These are phyloP conservation scores for Cardiocondyla obscurior DNA, from an alignment of 1,140 invertebrate species.

Conservation along the genomic window DNA sequence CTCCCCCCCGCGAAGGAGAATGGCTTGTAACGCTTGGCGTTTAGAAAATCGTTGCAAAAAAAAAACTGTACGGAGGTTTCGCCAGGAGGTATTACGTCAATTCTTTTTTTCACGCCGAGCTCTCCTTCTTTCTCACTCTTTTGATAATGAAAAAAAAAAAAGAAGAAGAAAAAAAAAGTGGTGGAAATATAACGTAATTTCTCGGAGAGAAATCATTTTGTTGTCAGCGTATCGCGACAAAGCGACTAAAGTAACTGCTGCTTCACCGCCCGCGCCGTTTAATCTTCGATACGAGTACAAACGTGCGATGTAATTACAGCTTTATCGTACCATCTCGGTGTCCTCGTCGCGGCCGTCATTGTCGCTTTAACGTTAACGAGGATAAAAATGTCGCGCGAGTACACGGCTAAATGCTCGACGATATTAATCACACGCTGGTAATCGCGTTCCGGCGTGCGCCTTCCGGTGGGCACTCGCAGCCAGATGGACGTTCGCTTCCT, in stretches of 20 bases:
- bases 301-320: slow-evolving; percentile 44
- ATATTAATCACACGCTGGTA: slow-evolving; percentile 45
- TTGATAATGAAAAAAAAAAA: neutral
- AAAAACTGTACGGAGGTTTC: no score
- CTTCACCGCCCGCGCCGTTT: slow-evolving; percentile 40
- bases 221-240: slow-evolving; percentile 17
- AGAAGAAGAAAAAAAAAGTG: neutral
- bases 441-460: slow-evolving; percentile 33
- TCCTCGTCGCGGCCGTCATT: neutral
- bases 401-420: slow-evolving; percentile 39
- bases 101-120: neutral
- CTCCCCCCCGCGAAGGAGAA: no score
- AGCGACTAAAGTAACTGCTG: slow-evolving; percentile 50
- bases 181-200: slow-evolving; percentile 41
- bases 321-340: slow-evolving; percentile 43
- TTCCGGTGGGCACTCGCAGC: neutral
- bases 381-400: slow-evolving; percentile 44
- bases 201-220: slow-evolving; percentile 47
- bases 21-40: no score
- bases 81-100: no score
- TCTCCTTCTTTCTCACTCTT: neutral
- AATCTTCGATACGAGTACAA: slow-evolving; percentile 43
- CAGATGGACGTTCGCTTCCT: slow-evolving; percentile 20
- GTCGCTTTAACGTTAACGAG: slow-evolving; percentile 17
- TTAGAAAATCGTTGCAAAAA: no score